Evolutionary conservation across 2,888 invertebrate genomes (phyloP), one percentile per base, ranked within the genome.

Genomic region (Drosophila algonquin): DNA sequence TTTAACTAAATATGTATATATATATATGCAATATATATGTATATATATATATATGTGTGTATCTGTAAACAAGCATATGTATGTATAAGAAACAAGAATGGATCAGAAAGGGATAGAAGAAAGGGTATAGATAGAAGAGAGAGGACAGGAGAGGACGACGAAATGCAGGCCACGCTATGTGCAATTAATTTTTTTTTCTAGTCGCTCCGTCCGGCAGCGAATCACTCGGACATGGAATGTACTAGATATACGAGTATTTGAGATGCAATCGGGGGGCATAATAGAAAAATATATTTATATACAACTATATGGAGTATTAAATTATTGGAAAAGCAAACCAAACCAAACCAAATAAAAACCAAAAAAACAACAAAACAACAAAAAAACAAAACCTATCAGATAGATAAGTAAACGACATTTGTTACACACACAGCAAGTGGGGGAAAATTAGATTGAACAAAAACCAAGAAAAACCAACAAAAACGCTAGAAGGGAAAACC

Each of bases 221-320:
- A 57, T 58, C 64, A 68, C 69, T 45, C 55, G 72, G 69, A 61
- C 51, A 54, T 60, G 55, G 50, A 47, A 63, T 65, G 59, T 57
- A 76, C 68, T 75, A 67, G 75, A 63, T 47, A 21, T 54, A 53
- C 51, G 48, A 45, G 50, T 63, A 44, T 59, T 64, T 61, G 77
- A 71, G 64, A 64, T 70, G 56, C 74, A 80, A 70, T 78, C 57
- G 73, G 64, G 60, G 55, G 72, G 71, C 79, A 78, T 87, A 76
- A 87, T 83, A 83, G 83, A 87, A 87, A 83, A 83, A 83, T 87
- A 83, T 83, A 83, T 83, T 83, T 83, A 83, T 83, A 87, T 83
- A 83, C 80, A 83, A 85, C 74, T 77, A 85, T 82, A 82, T 82
- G 79, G 54, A 87, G 75, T 82, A 82, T 81, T 79, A 64, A 80